A percentile compares a stretch with the other conserved stretches of the same genome.
Evolutionary conservation across 1,140 invertebrate species (phyloP).

Genomic region (Procambarus clarkii): DNA sequence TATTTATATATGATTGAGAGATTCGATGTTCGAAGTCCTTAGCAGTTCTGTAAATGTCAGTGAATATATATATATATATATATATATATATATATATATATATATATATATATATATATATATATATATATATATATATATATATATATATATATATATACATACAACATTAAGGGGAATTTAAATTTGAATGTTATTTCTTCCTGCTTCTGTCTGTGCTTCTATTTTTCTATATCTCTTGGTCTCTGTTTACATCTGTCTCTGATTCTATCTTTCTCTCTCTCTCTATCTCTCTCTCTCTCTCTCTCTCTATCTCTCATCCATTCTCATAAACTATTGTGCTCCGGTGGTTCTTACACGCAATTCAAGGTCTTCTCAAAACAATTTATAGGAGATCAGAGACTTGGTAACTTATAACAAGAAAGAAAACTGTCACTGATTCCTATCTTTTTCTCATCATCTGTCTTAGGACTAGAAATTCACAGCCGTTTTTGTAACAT

Average conservation of each 20-base stretch:
- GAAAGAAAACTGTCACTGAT: background rate
- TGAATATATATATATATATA: background rate
- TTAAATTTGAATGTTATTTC: no score
- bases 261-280: background rate
- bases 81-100: background rate
- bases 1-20: background rate
- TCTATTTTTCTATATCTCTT: no score
- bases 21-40: no score
- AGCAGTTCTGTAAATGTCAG: no score
- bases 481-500: background rate
- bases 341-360: background rate
- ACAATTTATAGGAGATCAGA: background rate
- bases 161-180: no score
- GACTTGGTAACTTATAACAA: background rate
- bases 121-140: background rate
- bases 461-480: background rate
- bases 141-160: no score
- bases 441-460: background rate
- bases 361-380: background rate
- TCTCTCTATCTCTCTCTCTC: background rate
- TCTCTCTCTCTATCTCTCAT: background rate
- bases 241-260: no score
- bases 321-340: background rate
- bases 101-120: background rate
- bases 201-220: no score